Base-by-base conservation (phyloP, 92 coral and sea anemone genomes). In the Epizoanthus rinbou region DNA sequence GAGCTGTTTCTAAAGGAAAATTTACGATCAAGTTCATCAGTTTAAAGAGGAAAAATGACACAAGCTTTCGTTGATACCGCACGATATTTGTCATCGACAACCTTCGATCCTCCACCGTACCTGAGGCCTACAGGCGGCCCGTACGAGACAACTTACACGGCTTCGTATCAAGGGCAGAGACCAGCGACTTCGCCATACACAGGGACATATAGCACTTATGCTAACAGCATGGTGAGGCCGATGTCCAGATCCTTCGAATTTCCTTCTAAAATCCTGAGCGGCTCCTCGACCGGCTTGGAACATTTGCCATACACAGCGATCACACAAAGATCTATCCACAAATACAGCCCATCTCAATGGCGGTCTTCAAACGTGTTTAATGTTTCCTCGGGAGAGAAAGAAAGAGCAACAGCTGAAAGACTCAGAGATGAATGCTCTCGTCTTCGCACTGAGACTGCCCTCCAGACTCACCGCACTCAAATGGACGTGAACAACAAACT, bases 401-500 rank as follows among this genome's bases (percentile, higher is more conserved):
- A 95, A 31, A 84, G 98, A 62, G 98, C 98, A 4, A 91, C 98
- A 13, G 98, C 98, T 66, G 98, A 95, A 74, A 87, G 98, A 64
- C 87, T 95, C 47, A 91, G 98, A 69, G 98, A 95, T 71, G 98
- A 95, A 59, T 95, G 98, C 86, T 87, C 98, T 3, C 87, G 98
- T 22, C 98, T 95, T 58, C 98, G 98, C 25, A 95, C 98, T 9
- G 98, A 93, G 74, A 93, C 98, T 11, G 86, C 96, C 9, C 87
- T 95, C 18, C 92, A 85, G n/a, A 95, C 98, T 16, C 97, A 95
- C 59, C 92, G 98, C 25, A 95, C 98, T 11, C 98, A 95, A 84
- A 80, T 95, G 84, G 98, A 95, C 23, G 98, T 95, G 35, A 95
- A 95, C 92, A 95, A 95, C 86, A 93, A 93, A 86, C 79, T 95